A percentile compares a stretch with the other conserved stretches of the same genome.
Conservation (phyloP, 2,888 invertebrate genomes). For the Heliconius ismenius region DNA sequence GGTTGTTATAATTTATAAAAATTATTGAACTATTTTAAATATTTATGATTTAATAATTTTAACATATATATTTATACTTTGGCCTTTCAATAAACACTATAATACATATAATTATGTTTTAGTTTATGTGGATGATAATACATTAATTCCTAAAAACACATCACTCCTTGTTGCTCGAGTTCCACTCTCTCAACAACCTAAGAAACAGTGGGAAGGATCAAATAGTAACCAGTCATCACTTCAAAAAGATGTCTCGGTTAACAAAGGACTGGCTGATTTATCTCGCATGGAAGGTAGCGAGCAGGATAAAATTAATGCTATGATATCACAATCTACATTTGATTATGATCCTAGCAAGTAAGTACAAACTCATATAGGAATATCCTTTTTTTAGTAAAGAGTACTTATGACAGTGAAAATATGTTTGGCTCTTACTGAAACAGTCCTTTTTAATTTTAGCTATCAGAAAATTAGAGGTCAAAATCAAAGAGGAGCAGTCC, state of each 20-base stretch:
- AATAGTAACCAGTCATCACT: constrained; percentile 72
- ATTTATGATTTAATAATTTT: not conserved
- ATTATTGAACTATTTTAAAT: not conserved
- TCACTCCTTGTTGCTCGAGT: constrained; percentile 97
- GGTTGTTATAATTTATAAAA: constrained; percentile 78
- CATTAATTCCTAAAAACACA: constrained; percentile 97
- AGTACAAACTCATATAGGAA: constrained; percentile 57
- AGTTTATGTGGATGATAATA: constrained; percentile 96
- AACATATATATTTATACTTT: not conserved
- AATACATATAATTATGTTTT: constrained; percentile 45
- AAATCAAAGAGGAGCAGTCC: constrained; percentile 94
- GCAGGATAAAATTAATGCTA: constrained; percentile 98
- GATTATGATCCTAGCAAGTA: constrained; percentile 99
- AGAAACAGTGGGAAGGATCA: constrained; percentile 88
- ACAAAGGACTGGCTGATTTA: constrained; percentile 89
- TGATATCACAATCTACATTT: constrained; percentile 98
- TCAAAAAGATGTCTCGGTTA: constrained; percentile 77
- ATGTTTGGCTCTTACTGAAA: not conserved
- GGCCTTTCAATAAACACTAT: not conserved
- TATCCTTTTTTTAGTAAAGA: not conserved
- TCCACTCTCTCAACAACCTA: constrained; percentile 90
- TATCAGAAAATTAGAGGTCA: constrained; percentile 94
- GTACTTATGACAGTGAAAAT: not conserved
- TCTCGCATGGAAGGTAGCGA: constrained; percentile 95
- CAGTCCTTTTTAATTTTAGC: constrained; percentile 77